Percentiles rank a stretch among this genome's conserved stretches.
phyloP scores from a whole-genome alignment of 2,797 vertebrate species.

The Sardinella longiceps region DNA sequence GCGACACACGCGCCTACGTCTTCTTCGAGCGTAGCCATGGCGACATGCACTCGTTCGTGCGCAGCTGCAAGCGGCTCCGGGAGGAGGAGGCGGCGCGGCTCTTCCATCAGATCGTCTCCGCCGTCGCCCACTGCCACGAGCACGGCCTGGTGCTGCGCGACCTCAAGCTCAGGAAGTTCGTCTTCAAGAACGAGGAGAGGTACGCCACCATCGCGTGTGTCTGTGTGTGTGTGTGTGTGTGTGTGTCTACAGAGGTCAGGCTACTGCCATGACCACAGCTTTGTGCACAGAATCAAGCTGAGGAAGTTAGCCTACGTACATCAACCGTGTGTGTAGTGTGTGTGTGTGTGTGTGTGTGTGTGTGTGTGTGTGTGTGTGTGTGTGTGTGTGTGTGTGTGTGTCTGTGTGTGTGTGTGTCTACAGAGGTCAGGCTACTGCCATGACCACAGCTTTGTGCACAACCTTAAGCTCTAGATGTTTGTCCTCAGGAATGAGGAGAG shows the following conservation, averaged over 20 bases:
- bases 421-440: no score
- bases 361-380: background rate
- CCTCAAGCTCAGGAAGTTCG: constrained; percentile 97
- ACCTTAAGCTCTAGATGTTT: no score
- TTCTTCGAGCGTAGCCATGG: constrained; percentile 98
- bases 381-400: background rate
- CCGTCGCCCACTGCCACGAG: constrained; percentile 97
- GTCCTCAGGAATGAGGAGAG: no score
- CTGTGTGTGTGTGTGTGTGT: background rate
- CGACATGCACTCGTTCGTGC: constrained; percentile 99
- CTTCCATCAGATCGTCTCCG: constrained; percentile 96
- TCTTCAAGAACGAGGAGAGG: constrained; percentile 98
- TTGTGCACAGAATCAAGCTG: no score
- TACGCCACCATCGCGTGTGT: constrained; percentile 61
- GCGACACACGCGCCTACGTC: constrained; percentile 94
- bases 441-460: no score
- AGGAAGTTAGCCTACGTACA: no score
- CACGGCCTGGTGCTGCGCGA: constrained; percentile 96
- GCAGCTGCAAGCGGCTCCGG: constrained; percentile 96
- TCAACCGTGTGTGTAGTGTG: background rate
- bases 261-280: no score
- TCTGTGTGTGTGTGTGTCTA: background rate
- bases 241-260: no score
- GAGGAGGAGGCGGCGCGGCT: constrained; percentile 96
- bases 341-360: background rate